phyloP scores from a whole-genome alignment of 2,113 vertebrate genomes.

The Scomber scombrus region DNA sequence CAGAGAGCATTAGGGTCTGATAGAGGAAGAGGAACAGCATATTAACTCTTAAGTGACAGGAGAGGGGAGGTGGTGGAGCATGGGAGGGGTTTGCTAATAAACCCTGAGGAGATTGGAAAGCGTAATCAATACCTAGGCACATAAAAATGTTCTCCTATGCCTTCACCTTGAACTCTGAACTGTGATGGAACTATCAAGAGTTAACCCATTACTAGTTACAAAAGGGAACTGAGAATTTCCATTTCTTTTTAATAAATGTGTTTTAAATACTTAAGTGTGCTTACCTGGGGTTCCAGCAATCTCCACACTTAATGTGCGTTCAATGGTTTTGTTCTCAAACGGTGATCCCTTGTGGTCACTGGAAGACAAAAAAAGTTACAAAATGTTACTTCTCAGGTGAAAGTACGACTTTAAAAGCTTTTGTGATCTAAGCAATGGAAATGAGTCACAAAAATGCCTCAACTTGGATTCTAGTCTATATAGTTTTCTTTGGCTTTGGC shows the following conservation, averaged over 20 bases:
- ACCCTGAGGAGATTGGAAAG: slow-evolving; percentile 68
- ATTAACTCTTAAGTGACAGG: slow-evolving; percentile 66
- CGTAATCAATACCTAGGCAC: slow-evolving; percentile 75
- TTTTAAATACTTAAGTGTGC: slow-evolving; percentile 7
- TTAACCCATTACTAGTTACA: slow-evolving; percentile 55
- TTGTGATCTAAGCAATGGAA: slow-evolving; percentile 86
- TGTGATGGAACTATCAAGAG: slow-evolving; percentile 63
- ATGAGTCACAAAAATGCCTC: slow-evolving; percentile 94
- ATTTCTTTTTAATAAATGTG: background rate
- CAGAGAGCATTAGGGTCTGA: slow-evolving; percentile 74
- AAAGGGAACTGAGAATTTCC: background rate
- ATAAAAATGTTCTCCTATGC: slow-evolving; percentile 66
- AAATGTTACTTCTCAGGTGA: slow-evolving; percentile 85
- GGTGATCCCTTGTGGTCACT: slow-evolving; percentile 99
- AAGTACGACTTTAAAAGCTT: slow-evolving; percentile 64
- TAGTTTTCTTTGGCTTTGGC: slow-evolving; percentile 60
- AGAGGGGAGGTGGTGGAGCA: slow-evolving; percentile 22
- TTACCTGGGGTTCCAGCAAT: slow-evolving; percentile 99
- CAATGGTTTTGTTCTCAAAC: slow-evolving; percentile 99
- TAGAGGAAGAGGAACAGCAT: slow-evolving; percentile 48
- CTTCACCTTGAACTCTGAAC: slow-evolving; percentile 80
- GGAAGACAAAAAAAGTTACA: slow-evolving; percentile 89
- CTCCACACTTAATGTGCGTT: slow-evolving; percentile 99
- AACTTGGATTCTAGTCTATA: slow-evolving; percentile 78
- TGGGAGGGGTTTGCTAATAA: slow-evolving; percentile 69